Conservation (phyloP, 2,888 invertebrate species). For the Hirtodrosophila confusa region DNA sequence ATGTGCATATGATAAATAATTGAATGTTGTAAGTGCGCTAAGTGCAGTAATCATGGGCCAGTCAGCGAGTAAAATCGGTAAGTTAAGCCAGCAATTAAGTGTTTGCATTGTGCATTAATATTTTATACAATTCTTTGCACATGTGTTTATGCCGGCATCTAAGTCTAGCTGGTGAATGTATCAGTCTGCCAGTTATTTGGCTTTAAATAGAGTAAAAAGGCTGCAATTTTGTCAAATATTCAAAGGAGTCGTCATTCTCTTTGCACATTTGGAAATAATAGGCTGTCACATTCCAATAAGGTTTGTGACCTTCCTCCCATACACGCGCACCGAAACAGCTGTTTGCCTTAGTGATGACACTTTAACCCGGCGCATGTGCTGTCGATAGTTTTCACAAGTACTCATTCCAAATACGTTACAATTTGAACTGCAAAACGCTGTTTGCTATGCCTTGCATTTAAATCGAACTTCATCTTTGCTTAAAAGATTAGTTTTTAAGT, state of each 20-base stretch:
- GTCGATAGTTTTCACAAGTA: slow-evolving; percentile 43
- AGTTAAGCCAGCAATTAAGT: slow-evolving; percentile 41
- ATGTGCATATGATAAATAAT: slow-evolving; percentile 35
- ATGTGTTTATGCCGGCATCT: neutral
- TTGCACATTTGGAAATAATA: slow-evolving; percentile 35
- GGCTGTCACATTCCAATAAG: slow-evolving; percentile 60
- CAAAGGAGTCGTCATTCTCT: neutral
- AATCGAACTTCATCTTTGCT: no score
- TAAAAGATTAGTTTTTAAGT: no score
- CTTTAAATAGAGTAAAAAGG: neutral
- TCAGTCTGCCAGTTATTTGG: neutral
- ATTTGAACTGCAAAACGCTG: slow-evolving; percentile 1
- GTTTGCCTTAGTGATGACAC: slow-evolving; percentile 56
- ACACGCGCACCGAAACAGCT: slow-evolving; percentile 56
- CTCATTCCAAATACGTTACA: slow-evolving; percentile 17
- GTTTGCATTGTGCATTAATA: slow-evolving; percentile 22
- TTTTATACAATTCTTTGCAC: neutral
- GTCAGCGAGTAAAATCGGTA: slow-evolving; percentile 82
- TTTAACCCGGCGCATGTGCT: neutral
- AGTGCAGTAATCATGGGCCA: slow-evolving; percentile 70
- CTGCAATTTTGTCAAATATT: neutral
- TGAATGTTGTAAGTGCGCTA: slow-evolving; percentile 27
- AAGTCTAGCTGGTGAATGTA: neutral
- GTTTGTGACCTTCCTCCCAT: slow-evolving; percentile 63
- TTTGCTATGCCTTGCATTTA: no score